These are phyloP conservation scores for Drosophila subquinaria DNA, from an alignment of 2,888 invertebrate genomes.

Conservation along the genomic window DNA sequence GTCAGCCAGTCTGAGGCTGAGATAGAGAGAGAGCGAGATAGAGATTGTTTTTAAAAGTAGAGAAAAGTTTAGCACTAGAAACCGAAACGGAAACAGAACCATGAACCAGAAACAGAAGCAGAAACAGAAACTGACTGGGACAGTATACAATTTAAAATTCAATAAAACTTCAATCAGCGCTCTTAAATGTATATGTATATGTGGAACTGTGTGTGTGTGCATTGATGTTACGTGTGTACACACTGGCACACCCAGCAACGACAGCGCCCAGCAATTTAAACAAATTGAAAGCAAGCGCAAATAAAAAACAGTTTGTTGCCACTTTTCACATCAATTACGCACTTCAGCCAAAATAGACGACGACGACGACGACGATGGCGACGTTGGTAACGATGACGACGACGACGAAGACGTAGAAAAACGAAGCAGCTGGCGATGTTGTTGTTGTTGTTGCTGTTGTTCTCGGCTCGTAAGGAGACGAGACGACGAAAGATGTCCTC, in stretches of 20 bases:
- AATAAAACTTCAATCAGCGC: slow-evolving; percentile 80
- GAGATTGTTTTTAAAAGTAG: slow-evolving; percentile 7
- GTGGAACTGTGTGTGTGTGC: slow-evolving; percentile 25
- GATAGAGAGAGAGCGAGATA: slow-evolving; percentile 9
- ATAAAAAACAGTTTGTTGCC: slow-evolving; percentile 81
- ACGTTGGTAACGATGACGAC: slow-evolving; percentile 24
- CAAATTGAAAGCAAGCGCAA: slow-evolving; percentile 82
- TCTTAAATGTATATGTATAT: slow-evolving; percentile 54
- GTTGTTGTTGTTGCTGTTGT: slow-evolving; percentile 19
- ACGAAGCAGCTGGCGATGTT: slow-evolving; percentile 40
- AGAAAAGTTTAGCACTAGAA: slow-evolving; percentile 38
- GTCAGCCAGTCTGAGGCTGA: slow-evolving; percentile 30
- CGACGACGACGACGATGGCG: slow-evolving; percentile 37
- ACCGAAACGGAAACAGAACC: slow-evolving; percentile 11
- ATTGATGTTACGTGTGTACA: slow-evolving; percentile 51
- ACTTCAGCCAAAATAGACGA: slow-evolving; percentile 80
- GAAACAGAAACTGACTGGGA: slow-evolving; percentile 40
- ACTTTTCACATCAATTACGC: slow-evolving; percentile 81
- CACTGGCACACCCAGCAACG: slow-evolving; percentile 60
- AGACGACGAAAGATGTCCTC: slow-evolving; percentile 59
- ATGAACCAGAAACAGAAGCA: slow-evolving; percentile 5
- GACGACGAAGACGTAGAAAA: slow-evolving; percentile 39
- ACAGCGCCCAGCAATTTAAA: slow-evolving; percentile 80
- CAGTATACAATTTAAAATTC: slow-evolving; percentile 70
- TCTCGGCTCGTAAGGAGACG: slow-evolving; percentile 38